Evolutionary conservation across 2,113 vertebrate species (phyloP), one percentile per base, ranked within the genome.

Genomic region (Regulus satrapa): DNA sequence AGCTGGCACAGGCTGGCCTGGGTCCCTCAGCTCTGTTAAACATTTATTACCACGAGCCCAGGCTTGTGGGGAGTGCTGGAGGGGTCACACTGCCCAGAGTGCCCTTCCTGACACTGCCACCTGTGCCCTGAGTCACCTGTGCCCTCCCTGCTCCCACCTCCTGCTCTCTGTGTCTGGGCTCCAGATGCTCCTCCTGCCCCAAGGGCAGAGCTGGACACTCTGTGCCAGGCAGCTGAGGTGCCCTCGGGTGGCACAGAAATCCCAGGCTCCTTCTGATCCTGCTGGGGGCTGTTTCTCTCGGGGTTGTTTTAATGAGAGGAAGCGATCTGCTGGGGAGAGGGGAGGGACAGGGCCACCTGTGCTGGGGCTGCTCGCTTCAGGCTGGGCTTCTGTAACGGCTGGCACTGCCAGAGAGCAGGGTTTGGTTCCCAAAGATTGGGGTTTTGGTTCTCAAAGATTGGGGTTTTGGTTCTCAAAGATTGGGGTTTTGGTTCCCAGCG

Each of bases 21-120:
- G 49, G 18, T 6, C 41, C 26, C 58, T 34, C 43, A 15, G 43
- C 43, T 32, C 38, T 9, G 4, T 1, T 16, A 9, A 52, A 8
- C 21, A 1, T 5, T 43, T 9, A 43, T 14, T 45, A 3, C 59
- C 56, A 5, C 0, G 0, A 55, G 32, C 12, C 4, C 1, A 2
- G 19, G 34, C 51, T 34, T 8, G 19, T 12, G 31, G 20, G 2
- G 9, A 2, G 18, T 8, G 14, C 36, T 24, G 36, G 68, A n/a
- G 51, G 18, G 34, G 23, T 38, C 21, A 13, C 1, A 2, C 9
- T n/a, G 52, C 85, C 63, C 34, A 5, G 21, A 58, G 34, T 51
- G 31, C 28, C 55, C 45, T 32, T 40, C 31, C 36, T 34, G 61
- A 11, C 38, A 10, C 63, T 51, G 26, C 17, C 49, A 51, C 49